Evolutionary conservation across 2,113 vertebrate genomes (phyloP), one percentile per base, ranked within the genome.

Genomic region (Pangasianodon hypophthalmus): DNA sequence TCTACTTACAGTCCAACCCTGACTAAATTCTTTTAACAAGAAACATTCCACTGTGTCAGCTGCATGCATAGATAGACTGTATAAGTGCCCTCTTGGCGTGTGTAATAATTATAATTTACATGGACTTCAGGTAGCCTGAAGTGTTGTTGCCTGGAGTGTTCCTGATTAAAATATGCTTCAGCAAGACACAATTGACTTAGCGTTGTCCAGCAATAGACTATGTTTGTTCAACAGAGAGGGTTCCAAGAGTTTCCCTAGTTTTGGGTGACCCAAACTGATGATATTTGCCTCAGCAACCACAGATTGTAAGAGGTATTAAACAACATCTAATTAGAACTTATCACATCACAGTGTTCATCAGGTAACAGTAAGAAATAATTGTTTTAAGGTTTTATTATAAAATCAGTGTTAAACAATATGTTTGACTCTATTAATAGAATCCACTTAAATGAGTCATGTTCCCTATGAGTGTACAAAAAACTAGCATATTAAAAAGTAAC

Each of bases 111-210:
- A 58, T 37, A 37, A 83, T 37, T 58, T 56, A 83, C 41, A 83
- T 83, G 52, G 54, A n/a, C 54, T 58, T 83, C n/a, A 83, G 81
- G 52, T 41, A 83, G 80, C 80, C n/a, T 83, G 80, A 4, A 83
- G 54, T 58, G 52, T 37, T 79, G 75, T 79, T 75, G 37, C 71
- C 75, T 80, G 77, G 24, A 80, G 73, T 29, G 11, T 80, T 58
- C 19, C n/a, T 41, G 81, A 83, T 83, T 83, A 83, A 83, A 58
- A 83, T 83, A 83, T 58, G 52, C 48, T 81, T 81, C 32, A 54
- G 14, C n/a, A 82, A 82, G 14, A 7, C 29, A 56, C n/a, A 83
- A 21, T 50, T 50, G 46, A 79, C 46, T 79, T 50, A 14, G 46
- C 21, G 10, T 79, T 79, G 44, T 48, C 4, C 4, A 29, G 8